Evolutionary conservation across 2,797 vertebrate genomes (phyloP).

Genomic region (Anguilla obscura): DNA sequence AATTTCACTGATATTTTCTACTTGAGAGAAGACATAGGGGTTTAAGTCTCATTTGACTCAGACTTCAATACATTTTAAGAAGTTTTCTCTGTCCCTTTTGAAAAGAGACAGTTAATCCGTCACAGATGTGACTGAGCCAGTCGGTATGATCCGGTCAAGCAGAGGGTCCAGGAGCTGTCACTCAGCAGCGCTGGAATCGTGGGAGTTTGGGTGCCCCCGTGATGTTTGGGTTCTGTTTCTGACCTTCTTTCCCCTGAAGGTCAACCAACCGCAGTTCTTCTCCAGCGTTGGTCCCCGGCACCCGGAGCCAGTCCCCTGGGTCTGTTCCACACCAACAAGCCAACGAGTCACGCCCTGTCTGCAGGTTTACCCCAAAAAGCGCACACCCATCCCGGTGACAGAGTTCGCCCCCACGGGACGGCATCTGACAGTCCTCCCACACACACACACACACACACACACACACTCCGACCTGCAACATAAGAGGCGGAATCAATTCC

Average conservation of each 20-base stretch:
- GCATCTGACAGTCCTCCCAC: slow-evolving; percentile 57
- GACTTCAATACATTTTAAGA: too few relatives aligned
- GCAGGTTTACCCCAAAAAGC: slow-evolving; percentile 57
- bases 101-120: background rate
- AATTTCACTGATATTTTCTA: too few relatives aligned
- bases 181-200: background rate
- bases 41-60: too few relatives aligned
- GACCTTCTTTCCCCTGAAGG: background rate
- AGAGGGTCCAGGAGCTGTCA: background rate
- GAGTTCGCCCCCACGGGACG: slow-evolving; percentile 42
- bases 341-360: slow-evolving; percentile 52
- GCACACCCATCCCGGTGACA: slow-evolving; percentile 53
- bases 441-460: slow-evolving; percentile 26
- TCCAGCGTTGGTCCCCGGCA: slow-evolving; percentile 43
- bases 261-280: slow-evolving; percentile 40
- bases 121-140: background rate
- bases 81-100: too few relatives aligned
- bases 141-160: background rate
- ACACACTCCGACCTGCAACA: background rate
- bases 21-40: too few relatives aligned
- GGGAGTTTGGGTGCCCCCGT: slow-evolving; percentile 34
- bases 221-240: slow-evolving; percentile 13
- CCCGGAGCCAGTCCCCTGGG: slow-evolving; percentile 42
- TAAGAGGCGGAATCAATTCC: slow-evolving; percentile 51
- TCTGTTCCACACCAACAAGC: slow-evolving; percentile 48